A percentile compares a stretch with the other conserved stretches of the same genome.
These are phyloP conservation scores for Catharus ustulatus DNA, from an alignment of 2,797 vertebrate species.

Conservation along the genomic window DNA sequence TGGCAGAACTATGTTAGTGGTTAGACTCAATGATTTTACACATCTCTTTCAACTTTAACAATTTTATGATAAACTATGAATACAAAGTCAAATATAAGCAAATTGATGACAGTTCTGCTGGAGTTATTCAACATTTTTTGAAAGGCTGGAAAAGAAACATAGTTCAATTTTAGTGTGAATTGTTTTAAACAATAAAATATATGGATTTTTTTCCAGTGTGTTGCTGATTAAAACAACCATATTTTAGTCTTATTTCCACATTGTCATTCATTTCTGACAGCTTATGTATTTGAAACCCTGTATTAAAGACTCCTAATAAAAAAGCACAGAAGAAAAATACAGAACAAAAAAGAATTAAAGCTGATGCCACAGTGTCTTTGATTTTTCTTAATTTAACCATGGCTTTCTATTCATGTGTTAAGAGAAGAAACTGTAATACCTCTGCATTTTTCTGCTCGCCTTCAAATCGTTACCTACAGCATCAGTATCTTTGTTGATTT, in stretches of 20 bases:
- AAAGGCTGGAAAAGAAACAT: background rate
- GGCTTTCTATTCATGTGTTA: background rate
- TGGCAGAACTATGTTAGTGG: rapidly evolving
- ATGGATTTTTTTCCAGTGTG: background rate
- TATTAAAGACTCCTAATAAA: background rate
- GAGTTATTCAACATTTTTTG: background rate
- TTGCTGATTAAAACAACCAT: background rate
- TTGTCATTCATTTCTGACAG: background rate
- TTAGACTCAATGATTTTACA: background rate
- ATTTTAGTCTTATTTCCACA: background rate
- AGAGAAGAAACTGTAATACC: background rate
- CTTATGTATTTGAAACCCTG: background rate
- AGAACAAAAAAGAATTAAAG: background rate
- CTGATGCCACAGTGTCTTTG: background rate
- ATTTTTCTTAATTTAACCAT: background rate
- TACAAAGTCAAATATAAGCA: background rate
- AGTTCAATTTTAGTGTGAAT: background rate
- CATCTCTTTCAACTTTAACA: background rate
- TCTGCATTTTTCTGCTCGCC: background rate
- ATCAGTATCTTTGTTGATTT: background rate
- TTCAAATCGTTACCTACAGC: background rate
- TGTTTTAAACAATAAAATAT: background rate
- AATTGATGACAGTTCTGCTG: background rate
- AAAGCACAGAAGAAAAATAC: background rate
- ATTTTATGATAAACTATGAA: background rate